Evolutionary conservation across 2,797 vertebrate genomes (phyloP).

Genomic region (Bufotes viridis): DNA sequence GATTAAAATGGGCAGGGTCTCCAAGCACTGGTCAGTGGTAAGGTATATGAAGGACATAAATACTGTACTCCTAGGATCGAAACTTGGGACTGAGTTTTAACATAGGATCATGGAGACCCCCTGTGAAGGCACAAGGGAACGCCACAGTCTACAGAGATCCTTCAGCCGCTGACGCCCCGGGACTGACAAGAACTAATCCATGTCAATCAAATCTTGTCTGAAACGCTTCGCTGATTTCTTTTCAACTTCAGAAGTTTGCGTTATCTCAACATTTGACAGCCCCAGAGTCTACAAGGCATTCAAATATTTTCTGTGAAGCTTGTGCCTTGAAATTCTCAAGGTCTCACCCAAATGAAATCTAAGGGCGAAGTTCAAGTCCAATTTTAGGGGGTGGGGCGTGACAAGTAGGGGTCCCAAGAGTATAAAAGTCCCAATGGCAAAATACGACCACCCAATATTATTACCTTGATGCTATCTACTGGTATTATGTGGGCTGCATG

Average conservation of each 20-base stretch:
- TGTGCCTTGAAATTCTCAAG: slow-evolving; percentile 3
- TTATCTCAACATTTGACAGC: not conserved
- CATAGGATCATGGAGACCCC: not conserved
- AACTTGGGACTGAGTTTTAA: not conserved
- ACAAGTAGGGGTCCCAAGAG: too few relatives aligned
- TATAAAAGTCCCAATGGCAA: too few relatives aligned
- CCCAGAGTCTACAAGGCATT: not conserved
- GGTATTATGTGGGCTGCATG: too few relatives aligned
- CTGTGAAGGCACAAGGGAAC: too few relatives aligned
- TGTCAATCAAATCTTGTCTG: not conserved
- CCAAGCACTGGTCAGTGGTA: not conserved
- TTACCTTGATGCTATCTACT: too few relatives aligned
- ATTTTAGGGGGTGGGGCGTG: too few relatives aligned
- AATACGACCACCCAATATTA: too few relatives aligned
- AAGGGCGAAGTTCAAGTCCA: not conserved
- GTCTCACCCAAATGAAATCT: not conserved
- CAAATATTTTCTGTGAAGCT: slow-evolving; percentile 28
- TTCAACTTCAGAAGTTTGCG: not conserved
- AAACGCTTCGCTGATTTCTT: slow-evolving; percentile 24
- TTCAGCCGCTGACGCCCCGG: not conserved
- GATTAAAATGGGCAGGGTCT: not conserved
- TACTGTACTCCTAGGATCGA: not conserved
- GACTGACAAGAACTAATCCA: not conserved
- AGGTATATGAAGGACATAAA: not conserved
- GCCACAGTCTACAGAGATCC: too few relatives aligned